A percentile compares a stretch with the other conserved stretches of the same genome.
These are phyloP conservation scores for Echeneis naucrates DNA, from an alignment of 2,797 vertebrate genomes.

Conservation along the genomic window DNA sequence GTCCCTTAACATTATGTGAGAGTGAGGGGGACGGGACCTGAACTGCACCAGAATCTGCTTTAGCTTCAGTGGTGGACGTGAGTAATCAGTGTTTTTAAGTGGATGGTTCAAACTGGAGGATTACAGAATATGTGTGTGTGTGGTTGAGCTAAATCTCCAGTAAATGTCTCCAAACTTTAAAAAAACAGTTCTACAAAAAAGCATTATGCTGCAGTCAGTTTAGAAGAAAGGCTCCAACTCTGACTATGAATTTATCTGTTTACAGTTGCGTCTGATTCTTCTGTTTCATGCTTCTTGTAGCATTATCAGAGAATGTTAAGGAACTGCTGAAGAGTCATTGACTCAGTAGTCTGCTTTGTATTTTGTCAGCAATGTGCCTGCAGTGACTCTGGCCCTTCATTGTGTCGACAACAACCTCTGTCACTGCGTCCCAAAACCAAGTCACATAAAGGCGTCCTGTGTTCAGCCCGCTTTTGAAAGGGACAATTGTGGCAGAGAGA, in stretches of 20 bases:
- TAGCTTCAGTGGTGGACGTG: conserved; percentile 37
- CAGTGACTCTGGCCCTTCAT: conserved; percentile 42
- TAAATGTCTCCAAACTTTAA: neutral
- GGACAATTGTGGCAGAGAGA: conserved; percentile 53
- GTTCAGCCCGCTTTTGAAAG: conserved; percentile 52
- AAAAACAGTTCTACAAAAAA: neutral
- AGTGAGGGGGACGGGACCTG: conserved; percentile 30
- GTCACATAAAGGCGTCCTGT: conserved; percentile 57
- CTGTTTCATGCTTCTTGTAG: neutral
- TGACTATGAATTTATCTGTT: neutral
- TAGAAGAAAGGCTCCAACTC: neutral
- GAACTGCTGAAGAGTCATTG: conserved; percentile 15
- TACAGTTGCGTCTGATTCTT: neutral
- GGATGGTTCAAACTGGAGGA: neutral
- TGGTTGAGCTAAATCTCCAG: neutral
- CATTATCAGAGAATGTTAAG: conserved; percentile 9
- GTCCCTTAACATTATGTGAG: conserved; percentile 38
- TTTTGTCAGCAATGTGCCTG: conserved; percentile 38
- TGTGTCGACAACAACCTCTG: conserved; percentile 36
- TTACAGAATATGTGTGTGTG: neutral
- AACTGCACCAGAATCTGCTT: conserved; percentile 15
- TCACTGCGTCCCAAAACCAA: conserved; percentile 35
- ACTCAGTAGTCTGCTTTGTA: conserved; percentile 22
- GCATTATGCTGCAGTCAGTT: neutral
- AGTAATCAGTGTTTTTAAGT: conserved; percentile 46